A percentile compares a stretch with the other conserved stretches of the same genome.
Conservation (phyloP, 2,113 vertebrate species). For the Pyrgilauda ruficollis region DNA sequence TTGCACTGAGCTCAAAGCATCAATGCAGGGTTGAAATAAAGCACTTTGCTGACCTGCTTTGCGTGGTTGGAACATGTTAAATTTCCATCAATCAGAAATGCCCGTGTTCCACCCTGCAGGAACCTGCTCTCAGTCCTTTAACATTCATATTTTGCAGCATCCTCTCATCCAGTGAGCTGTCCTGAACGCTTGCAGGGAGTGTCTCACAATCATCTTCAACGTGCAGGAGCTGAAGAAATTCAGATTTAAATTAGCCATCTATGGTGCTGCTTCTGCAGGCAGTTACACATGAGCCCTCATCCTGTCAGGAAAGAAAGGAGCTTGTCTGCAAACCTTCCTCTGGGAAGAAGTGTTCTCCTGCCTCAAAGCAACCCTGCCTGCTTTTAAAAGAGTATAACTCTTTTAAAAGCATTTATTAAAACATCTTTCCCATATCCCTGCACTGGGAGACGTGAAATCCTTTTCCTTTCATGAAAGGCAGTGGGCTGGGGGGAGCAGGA, state of each 20-base stretch:
- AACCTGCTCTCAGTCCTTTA: not conserved
- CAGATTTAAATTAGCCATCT: not conserved
- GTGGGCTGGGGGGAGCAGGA: not conserved
- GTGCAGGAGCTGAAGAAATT: not conserved
- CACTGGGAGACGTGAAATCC: constrained; percentile 3
- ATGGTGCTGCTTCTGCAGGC: not conserved
- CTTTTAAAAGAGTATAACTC: not conserved
- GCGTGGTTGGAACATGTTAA: not conserved
- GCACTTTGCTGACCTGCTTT: not conserved
- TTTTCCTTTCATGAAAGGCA: constrained; percentile 37
- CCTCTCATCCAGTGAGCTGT: not conserved
- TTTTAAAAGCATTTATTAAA: constrained; percentile 2
- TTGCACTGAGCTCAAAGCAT: not conserved
- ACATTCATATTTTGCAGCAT: not conserved
- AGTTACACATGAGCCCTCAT: not conserved
- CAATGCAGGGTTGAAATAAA: not conserved
- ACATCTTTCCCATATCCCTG: not conserved
- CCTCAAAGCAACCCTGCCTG: not conserved
- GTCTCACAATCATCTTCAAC: not conserved
- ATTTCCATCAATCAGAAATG: not conserved
- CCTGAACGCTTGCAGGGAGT: not conserved
- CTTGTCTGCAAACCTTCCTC: not conserved
- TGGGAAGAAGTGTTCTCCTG: not conserved
- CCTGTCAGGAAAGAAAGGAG: not conserved
- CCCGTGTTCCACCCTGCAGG: not conserved